A percentile compares a stretch with the other conserved stretches of the same genome.
These are phyloP conservation scores for Ectemnius continuus DNA, from an alignment of 2,888 invertebrate species.

Conservation along the genomic window DNA sequence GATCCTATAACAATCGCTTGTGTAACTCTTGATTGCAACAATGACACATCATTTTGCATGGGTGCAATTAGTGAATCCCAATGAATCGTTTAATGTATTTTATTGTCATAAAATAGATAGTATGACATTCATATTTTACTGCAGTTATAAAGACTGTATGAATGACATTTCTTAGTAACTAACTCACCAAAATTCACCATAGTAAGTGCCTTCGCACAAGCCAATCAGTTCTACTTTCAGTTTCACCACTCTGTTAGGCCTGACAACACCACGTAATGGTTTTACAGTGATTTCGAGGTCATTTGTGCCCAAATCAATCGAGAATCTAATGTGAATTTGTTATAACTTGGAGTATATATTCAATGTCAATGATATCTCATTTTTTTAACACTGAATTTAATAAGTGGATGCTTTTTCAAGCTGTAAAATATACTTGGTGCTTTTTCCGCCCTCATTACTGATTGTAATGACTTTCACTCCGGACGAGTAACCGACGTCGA, in stretches of 20 bases:
- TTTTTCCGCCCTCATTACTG: slow-evolving; percentile 75
- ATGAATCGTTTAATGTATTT: too few relatives aligned
- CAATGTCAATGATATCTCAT: too few relatives aligned
- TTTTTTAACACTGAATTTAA: too few relatives aligned
- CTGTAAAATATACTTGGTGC: slow-evolving; percentile 58
- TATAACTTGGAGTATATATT: too few relatives aligned
- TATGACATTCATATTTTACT: background rate
- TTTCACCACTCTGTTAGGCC: slow-evolving; percentile 57
- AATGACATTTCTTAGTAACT: too few relatives aligned
- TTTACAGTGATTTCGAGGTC: slow-evolving; percentile 74
- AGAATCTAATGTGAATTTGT: slow-evolving; percentile 62
- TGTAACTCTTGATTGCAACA: too few relatives aligned
- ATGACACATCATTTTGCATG: too few relatives aligned
- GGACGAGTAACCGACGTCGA: slow-evolving; percentile 76
- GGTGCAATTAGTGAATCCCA: background rate
- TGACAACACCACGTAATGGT: slow-evolving; percentile 75
- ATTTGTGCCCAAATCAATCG: slow-evolving; percentile 77
- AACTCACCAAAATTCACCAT: slow-evolving; percentile 77
- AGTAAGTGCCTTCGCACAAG: slow-evolving; percentile 70
- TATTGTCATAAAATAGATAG: too few relatives aligned
- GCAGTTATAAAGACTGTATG: background rate
- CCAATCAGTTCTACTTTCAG: slow-evolving; percentile 75
- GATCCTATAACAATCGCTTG: slow-evolving; percentile 53
- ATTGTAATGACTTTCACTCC: slow-evolving; percentile 72
- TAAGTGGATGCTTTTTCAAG: too few relatives aligned